Base-by-base conservation (phyloP, 2,113 vertebrate species). In the Macroglossus sobrinus region DNA sequence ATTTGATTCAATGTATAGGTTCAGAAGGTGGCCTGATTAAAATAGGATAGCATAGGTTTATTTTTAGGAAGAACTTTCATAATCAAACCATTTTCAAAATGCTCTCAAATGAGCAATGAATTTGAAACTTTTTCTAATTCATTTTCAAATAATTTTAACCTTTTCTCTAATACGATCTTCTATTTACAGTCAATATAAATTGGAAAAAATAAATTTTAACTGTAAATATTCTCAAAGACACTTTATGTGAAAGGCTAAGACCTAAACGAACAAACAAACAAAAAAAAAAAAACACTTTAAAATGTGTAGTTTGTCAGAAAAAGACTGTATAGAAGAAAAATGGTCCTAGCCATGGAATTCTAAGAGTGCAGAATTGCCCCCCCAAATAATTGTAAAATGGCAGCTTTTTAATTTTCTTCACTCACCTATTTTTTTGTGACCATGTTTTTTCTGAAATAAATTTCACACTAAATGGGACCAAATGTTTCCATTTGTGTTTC, bases 401-500 rank as follows among this genome's bases (percentile, higher is more conserved):
- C 1, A 35, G 45, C 33, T 28, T 86, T 40, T 82, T 11, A 3
- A 30, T 26, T 55, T 47, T 43, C 40, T 61, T 43, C 33, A 15
- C 50, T 68, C 28, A 38, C 24, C 24, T 59, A 10, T 10, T 55
- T 75, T 63, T 57, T 38, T 15, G 21, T 64, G 68, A 43, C 74
- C 8, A 14, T 16, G 5, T 91, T 93, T 91, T 91, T 69, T 66
- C 84, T 72, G 43, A 85, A 94, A 89, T 57, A 55, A 61, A 28
- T 84, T 87, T 91, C 30, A 28, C 35, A 61, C 24, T 43, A 21
- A 81, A 75, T 30, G 45, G 1, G 30, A 69, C 8, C 86, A 79
- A 91, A 35, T 18, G 2, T 76, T 85, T 86, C 35, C 26, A 7
- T 40, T 57, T 84, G 64, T 47, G 30, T 38, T 59, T n/a, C 71